phyloP scores from a whole-genome alignment of 2,888 invertebrate genomes.

The Matsumyia berberina region DNA sequence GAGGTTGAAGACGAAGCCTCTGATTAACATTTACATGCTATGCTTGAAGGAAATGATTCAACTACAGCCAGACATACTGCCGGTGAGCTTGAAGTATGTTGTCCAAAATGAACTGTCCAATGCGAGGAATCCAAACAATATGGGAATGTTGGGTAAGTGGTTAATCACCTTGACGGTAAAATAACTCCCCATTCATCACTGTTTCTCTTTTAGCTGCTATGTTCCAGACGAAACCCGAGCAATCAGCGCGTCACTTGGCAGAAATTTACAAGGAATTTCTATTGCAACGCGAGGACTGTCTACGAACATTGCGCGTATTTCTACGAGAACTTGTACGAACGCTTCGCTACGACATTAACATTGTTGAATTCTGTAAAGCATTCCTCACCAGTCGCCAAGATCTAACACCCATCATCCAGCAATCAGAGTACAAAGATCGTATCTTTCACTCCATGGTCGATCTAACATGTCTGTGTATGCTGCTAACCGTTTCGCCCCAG shows the following conservation, averaged over 20 bases:
- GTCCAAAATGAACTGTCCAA: slow-evolving; percentile 97
- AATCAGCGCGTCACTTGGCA: slow-evolving; percentile 92
- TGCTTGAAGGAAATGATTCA: slow-evolving; percentile 96
- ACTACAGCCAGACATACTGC: slow-evolving; percentile 92
- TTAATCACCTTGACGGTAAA: no score
- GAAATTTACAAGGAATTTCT: slow-evolving; percentile 94
- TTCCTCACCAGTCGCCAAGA: slow-evolving; percentile 88
- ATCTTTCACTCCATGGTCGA: slow-evolving; percentile 94
- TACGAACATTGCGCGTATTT: slow-evolving; percentile 93
- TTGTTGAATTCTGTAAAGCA: slow-evolving; percentile 91
- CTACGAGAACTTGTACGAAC: slow-evolving; percentile 95
- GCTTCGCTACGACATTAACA: slow-evolving; percentile 91
- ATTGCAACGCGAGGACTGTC: slow-evolving; percentile 94
- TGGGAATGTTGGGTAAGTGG: slow-evolving; percentile 89
- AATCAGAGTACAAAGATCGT: slow-evolving; percentile 91
- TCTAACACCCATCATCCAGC: slow-evolving; percentile 86
- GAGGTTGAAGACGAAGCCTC: slow-evolving; percentile 96
- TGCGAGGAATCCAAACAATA: slow-evolving; percentile 96
- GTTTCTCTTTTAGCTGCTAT: slow-evolving; percentile 87
- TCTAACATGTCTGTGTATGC: slow-evolving; percentile 93
- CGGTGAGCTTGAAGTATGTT: slow-evolving; percentile 94
- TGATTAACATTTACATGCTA: slow-evolving; percentile 94
- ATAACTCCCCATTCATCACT: neutral
- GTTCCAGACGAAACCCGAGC: slow-evolving; percentile 93
- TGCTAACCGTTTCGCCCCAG: slow-evolving; percentile 90